Base-by-base conservation (phyloP, 1,140 invertebrate species). In the Caenorhabditis briggsae region DNA sequence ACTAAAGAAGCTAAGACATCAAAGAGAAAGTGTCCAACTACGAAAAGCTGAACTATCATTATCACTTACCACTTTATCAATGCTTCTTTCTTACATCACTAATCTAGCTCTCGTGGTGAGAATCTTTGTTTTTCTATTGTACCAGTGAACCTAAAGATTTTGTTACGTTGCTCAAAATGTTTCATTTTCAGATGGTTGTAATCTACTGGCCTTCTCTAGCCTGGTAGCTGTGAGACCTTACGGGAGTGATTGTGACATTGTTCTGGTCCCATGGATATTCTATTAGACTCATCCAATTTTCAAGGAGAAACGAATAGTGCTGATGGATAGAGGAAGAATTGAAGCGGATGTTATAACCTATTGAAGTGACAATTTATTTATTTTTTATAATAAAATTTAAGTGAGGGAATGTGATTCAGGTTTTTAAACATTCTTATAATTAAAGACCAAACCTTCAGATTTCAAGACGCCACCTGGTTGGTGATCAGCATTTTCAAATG, bases 281-380 rank as follows among this genome's bases (percentile, higher is more conserved):
- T 70, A 70, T 11, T 6, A n/a, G 14, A 70, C 64, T 70, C 64
- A 70, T 70, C 64, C 64, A 7, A 70, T 43, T 46, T 70, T 70
- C 23, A 70, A 70, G 18, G 3, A 3, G 8, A 0, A 46, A 46
- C 23, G 25, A 33, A 25, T 33, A 11, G 23, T 11, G 7, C 11
- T 20, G 23, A 8, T 53, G 50, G 50, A 16, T 14, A 16, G 12
- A 53, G 2, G 16, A 53, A 6, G 50, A 53, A 16, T 11, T 2
- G 33, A 33, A 33, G 33, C 33, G 1, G 33, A 33, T 33, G 33
- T 33, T 33, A 2, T 33, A 33, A 33, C 33, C 1, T 3, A 3
- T 33, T 33, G 33, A 33, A 33, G 1, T 33, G 3, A 33, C 33
- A 3, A 33, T 33, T 33, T n/a, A n/a, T n/a, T n/a, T n/a, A n/a